These are phyloP conservation scores for Gonatopus flavifemur DNA, from an alignment of 1,140 invertebrate genomes.

Conservation along the genomic window DNA sequence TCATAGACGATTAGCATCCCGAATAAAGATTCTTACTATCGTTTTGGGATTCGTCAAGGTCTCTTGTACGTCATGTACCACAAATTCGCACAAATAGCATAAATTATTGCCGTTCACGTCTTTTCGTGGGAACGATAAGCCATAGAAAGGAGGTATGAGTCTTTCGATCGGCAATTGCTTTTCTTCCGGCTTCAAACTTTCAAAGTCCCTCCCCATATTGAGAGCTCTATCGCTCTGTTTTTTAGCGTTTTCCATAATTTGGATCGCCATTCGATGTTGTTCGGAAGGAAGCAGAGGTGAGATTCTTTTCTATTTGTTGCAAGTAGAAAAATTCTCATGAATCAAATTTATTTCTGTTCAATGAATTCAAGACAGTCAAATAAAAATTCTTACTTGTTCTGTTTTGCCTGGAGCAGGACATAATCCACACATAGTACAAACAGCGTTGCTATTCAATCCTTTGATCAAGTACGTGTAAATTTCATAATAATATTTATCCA, in stretches of 20 bases:
- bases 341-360: slow-evolving; percentile 5
- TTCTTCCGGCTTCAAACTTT: slow-evolving; percentile 45
- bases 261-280: slow-evolving; percentile 43
- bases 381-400: slow-evolving; percentile 7
- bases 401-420: slow-evolving; percentile 58
- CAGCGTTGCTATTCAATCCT: slow-evolving; percentile 67
- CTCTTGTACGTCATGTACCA: slow-evolving; percentile 77
- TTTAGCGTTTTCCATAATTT: slow-evolving; percentile 42
- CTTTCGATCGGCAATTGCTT: slow-evolving; percentile 70
- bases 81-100: slow-evolving; percentile 81
- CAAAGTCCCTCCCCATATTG: slow-evolving; percentile 31
- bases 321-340: neutral
- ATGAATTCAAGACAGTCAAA: neutral
- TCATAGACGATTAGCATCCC: slow-evolving; percentile 3
- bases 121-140: slow-evolving; percentile 23
- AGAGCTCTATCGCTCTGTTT: slow-evolving; percentile 19
- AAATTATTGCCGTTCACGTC: slow-evolving; percentile 51
- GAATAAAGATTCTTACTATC: slow-evolving; percentile 60
- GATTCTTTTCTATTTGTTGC: slow-evolving; percentile 46
- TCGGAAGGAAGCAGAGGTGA: slow-evolving; percentile 60
- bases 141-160: slow-evolving; percentile 55
- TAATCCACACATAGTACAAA: slow-evolving; percentile 73
- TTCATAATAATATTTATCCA: slow-evolving; percentile 74
- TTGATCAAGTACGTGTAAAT: slow-evolving; percentile 74
- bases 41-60: slow-evolving; percentile 68